Conservation (phyloP, 1,140 invertebrate genomes). For the Phocides pigmalion region DNA sequence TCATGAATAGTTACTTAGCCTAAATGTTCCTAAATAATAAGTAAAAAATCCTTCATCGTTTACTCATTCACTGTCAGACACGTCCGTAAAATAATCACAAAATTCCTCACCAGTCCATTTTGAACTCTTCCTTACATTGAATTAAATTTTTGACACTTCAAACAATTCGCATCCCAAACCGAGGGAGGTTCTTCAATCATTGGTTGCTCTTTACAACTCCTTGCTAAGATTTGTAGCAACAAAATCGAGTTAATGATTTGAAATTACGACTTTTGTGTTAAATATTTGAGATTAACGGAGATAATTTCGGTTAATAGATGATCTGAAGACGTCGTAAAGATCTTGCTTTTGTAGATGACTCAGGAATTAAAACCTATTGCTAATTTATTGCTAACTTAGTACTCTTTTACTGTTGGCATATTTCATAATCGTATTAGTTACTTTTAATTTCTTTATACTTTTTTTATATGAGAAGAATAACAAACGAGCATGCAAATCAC, state of each 20-base stretch:
- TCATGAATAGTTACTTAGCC: too few species aligned
- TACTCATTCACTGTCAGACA: slow-evolving; percentile 5
- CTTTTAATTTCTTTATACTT: too few species aligned
- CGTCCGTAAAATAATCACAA: slow-evolving; percentile 40
- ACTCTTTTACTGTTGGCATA: too few species aligned
- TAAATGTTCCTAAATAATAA: too few species aligned
- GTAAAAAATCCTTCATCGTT: not conserved
- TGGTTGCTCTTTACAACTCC: slow-evolving; percentile 48
- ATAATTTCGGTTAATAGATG: slow-evolving; percentile 54
- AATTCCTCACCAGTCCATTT: slow-evolving; percentile 34
- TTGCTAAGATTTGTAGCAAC: slow-evolving; percentile 23
- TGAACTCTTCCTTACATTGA: slow-evolving; percentile 36
- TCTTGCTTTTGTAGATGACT: not conserved
- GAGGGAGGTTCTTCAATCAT: slow-evolving; percentile 40
- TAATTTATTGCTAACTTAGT: not conserved
- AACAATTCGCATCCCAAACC: slow-evolving; percentile 19
- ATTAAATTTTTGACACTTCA: slow-evolving; percentile 19
- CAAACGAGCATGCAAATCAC: too few species aligned
- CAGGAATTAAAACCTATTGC: not conserved
- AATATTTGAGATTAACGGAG: slow-evolving; percentile 50
- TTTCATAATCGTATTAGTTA: too few species aligned
- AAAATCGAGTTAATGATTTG: slow-evolving; percentile 55
- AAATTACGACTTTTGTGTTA: slow-evolving; percentile 51
- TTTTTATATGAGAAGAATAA: too few species aligned
- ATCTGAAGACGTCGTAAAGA: slow-evolving; percentile 18